Percentiles rank a stretch among this genome's conserved stretches.
Conservation (phyloP, 37 sponge, comb jelly and placozoan species). For the Hormiphora californensis region DNA sequence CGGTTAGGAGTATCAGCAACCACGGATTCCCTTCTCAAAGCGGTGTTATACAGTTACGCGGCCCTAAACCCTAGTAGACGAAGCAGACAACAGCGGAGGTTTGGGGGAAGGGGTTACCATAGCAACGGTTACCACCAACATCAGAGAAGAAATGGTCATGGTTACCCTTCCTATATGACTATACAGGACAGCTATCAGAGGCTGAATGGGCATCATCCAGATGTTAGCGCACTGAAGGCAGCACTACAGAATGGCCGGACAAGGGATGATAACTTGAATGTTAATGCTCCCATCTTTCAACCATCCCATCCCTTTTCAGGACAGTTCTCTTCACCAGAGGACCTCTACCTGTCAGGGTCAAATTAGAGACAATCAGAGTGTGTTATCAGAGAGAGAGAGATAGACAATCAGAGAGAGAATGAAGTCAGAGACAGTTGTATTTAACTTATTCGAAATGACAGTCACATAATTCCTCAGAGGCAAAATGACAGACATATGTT, state of each 20-base stretch:
- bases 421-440: too few species aligned
- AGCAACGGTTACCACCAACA: background rate
- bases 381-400: too few species aligned
- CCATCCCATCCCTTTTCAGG: constrained; percentile 11
- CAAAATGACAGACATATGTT: too few species aligned
- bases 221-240: constrained; percentile 5
- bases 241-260: too few species aligned
- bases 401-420: too few species aligned
- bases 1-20: constrained; percentile 1
- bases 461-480: too few species aligned
- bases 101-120: background rate
- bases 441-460: too few species aligned
- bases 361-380: too few species aligned
- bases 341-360: background rate
- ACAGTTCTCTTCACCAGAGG: constrained; percentile 27
- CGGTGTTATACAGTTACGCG: constrained; percentile 39
- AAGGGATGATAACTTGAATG: constrained; percentile 33
- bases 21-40: constrained; percentile 42
- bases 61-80: constrained; percentile 43
- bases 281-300: constrained; percentile 15
- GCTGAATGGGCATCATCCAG: constrained; percentile 29
- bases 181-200: constrained; percentile 45
- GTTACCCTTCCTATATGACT: constrained; percentile 47
- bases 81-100: background rate
- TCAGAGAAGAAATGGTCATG: background rate